Conservation (phyloP, 2,113 vertebrate species). For the Felis catus region F.catus_Fca126_mat1.0 CM031425.1:41985501-41986000, state of each 20-base stretch:
- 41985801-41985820: not conserved
- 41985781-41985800: not conserved
- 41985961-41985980: conserved; percentile 74
- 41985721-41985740: not conserved
- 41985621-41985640: no score
- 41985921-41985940: not conserved
- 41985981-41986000: conserved; percentile 82
- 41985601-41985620: not conserved
- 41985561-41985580: not conserved
- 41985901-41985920: not conserved
- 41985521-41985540: not conserved
- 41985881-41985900: not conserved
- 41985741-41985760: not conserved
- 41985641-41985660: not conserved
- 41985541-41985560: not conserved
- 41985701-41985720: not conserved
- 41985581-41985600: not conserved
- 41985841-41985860: no score
- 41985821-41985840: not conserved
- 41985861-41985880: not conserved
- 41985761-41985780: not conserved
- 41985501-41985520: not conserved
- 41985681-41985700: not conserved
- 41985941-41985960: conserved; percentile 80
- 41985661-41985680: not conserved